Evolutionary conservation across 2,888 invertebrate species (phyloP), one percentile per base, ranked within the genome.

Genomic region (Lithophane socia): DNA sequence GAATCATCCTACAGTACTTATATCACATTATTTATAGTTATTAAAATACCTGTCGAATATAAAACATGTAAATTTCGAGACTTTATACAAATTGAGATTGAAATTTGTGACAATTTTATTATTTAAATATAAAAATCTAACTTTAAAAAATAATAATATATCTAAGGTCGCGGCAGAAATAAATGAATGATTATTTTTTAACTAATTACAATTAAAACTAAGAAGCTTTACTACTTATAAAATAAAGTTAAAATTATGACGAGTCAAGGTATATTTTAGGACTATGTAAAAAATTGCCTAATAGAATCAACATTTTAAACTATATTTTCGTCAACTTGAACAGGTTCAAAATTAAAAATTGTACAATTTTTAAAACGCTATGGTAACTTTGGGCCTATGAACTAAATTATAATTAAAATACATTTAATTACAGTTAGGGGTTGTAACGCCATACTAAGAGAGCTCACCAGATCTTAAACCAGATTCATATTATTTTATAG

Each of bases 331-430:
- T 87, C 85, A 82, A 80, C 82, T 84, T 88, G 90, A 89, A 89
- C 82, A 71, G 80, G 71, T 80, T 85, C 77, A 85, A 88, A 90
- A 89, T 86, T 87, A 86, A 91, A 92, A 91, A 94, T 95, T 95
- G 94, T 95, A 95, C 94, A 92, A 89, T 91, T 90, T 89, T 90
- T 88, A 90, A 91, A 91, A 90, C 88, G 89, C 90, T 94, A 94
- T 95, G 96, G 96, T 96, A 96, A 96, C 96, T 92, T 93, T 93
- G 91, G 91, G 90, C 92, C 94, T 95, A 93, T 82, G 75, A 86
- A 90, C 94, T 94, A 94, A 54, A 89, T 91, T 92, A 92, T 78
- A 86, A 90, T 88, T 90, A 90, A 89, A 88, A 88, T 89, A 89
- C 81, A 80, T 82, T 84, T 83, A 87, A 86, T 86, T 84, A 87